A percentile compares a stretch with the other conserved stretches of the same genome.
These are phyloP conservation scores for Rhopalosiphum nymphaeae DNA, from an alignment of 2,888 invertebrate species.

Conservation along the genomic window DNA sequence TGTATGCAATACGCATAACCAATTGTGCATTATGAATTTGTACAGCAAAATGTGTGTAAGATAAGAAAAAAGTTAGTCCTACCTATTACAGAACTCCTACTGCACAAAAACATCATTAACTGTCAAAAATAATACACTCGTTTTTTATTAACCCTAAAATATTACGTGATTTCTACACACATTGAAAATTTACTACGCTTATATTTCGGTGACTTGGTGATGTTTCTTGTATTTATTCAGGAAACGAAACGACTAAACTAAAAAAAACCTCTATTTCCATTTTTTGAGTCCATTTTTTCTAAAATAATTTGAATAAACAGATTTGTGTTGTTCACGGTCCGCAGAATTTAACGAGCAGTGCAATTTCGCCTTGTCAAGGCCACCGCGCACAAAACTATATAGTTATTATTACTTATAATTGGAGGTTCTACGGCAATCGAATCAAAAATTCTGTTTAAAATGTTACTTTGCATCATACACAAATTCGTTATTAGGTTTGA, in stretches of 20 bases:
- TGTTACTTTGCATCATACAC: background rate
- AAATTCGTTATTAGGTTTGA: background rate
- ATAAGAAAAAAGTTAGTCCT: background rate
- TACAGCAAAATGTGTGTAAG: background rate
- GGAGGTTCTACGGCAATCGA: background rate
- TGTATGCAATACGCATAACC: background rate
- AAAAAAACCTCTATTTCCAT: background rate
- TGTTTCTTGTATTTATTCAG: slow-evolving; percentile 6
- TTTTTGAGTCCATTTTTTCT: slow-evolving; percentile 12
- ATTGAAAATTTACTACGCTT: slow-evolving; percentile 9
- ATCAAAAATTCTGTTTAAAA: background rate
- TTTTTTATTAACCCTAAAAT: slow-evolving; percentile 26
- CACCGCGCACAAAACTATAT: background rate
- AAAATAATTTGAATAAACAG: slow-evolving; percentile 42
- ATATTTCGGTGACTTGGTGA: background rate
- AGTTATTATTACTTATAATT: background rate
- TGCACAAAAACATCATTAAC: background rate
- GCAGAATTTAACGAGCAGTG: slow-evolving; percentile 33
- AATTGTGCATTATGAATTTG: background rate
- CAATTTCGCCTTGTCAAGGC: slow-evolving; percentile 57
- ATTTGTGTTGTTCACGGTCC: slow-evolving; percentile 56
- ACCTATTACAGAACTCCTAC: background rate
- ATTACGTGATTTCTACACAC: slow-evolving; percentile 16
- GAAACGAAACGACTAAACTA: slow-evolving; percentile 14
- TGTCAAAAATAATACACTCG: background rate